Base-by-base conservation (phyloP, 2,797 vertebrate genomes). In the Spea hammondii region DNA sequence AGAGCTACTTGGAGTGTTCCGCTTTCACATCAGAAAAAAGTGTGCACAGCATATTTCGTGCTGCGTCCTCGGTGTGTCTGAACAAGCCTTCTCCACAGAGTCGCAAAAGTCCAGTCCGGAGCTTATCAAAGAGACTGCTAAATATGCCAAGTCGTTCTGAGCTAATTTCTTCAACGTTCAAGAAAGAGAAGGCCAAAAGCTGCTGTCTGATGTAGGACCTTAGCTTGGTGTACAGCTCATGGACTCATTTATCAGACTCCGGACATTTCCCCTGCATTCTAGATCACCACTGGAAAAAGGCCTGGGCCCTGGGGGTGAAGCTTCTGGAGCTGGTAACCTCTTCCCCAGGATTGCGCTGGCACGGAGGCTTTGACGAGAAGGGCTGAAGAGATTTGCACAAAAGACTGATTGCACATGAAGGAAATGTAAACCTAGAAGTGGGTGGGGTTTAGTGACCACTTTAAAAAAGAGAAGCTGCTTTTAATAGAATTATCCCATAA, bases 1-100 rank as follows among this genome's bases (percentile, higher is more conserved):
- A 97, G 86, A 87, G 91, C 0, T 98, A 97, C 88, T 88, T 98
- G 88, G 97, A 98, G 86, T 97, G 97, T 78, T 98, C 97, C 0
- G 97, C 96, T 5, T 98, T 98, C 89, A 98, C 97, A 0, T 98
- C 97, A 0, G 97, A 98, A 85, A 98, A 97, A 83, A 98, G 97
- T 65, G 92, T 98, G 79, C 95, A 97, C 89, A 96, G 95, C 75
- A 92, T 96, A 83, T 98, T 98, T 86, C 94, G 97, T 78, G 93
- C 86, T 0, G 94, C 94, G 0, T 95, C 96, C 4, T 86, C 90
- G 74, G 90, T 94, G 84, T 97, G 95, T 87, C 89, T 96, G 82
- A 95, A 92, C 90, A 95, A 92, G 85, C 87, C 93, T 1, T 89
- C 92, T 84, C 83, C 89, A 0, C 81, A 87, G 12, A 84, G 85